A percentile compares a stretch with the other conserved stretches of the same genome.
Evolutionary conservation across 1,140 invertebrate species (phyloP).

Genomic region (Chrysopa pallens): DNA sequence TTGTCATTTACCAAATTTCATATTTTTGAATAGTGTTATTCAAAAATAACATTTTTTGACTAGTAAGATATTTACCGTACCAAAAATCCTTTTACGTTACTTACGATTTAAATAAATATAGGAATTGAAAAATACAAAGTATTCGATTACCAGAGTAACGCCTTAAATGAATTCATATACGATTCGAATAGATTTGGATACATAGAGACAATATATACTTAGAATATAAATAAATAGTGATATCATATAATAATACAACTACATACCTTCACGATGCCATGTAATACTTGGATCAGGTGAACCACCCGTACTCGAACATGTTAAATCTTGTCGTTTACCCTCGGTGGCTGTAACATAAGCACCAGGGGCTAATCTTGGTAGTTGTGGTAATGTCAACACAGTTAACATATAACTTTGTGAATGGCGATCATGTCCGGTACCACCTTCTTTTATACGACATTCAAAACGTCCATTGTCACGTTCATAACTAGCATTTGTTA

Average conservation of each 20-base stretch:
- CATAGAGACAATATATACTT: too few relatives aligned
- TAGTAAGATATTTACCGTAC: too few relatives aligned
- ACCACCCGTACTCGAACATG: constrained; percentile 68
- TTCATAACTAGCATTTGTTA: constrained; percentile 71
- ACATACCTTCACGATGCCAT: constrained; percentile 45
- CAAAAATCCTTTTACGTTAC: too few relatives aligned
- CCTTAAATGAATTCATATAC: too few relatives aligned
- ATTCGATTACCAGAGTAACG: too few relatives aligned
- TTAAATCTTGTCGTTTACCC: constrained; percentile 53
- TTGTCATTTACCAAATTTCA: too few relatives aligned
- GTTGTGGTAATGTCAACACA: constrained; percentile 65
- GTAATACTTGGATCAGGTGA: constrained; percentile 75
- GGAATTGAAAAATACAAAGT: too few relatives aligned
- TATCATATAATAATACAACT: constrained; percentile 1
- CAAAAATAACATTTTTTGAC: too few relatives aligned
- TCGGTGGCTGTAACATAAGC: constrained; percentile 56
- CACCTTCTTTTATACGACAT: constrained; percentile 69
- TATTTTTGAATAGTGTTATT: too few relatives aligned
- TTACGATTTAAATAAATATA: too few relatives aligned
- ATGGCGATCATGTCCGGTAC: constrained; percentile 66
- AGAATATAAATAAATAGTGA: too few relatives aligned
- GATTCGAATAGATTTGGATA: too few relatives aligned
- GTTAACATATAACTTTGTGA: constrained; percentile 67
- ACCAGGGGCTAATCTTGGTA: constrained; percentile 55
- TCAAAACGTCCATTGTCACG: constrained; percentile 83